These are phyloP conservation scores for Battus philenor DNA, from an alignment of 1,140 invertebrate species.

Conservation along the genomic window DNA sequence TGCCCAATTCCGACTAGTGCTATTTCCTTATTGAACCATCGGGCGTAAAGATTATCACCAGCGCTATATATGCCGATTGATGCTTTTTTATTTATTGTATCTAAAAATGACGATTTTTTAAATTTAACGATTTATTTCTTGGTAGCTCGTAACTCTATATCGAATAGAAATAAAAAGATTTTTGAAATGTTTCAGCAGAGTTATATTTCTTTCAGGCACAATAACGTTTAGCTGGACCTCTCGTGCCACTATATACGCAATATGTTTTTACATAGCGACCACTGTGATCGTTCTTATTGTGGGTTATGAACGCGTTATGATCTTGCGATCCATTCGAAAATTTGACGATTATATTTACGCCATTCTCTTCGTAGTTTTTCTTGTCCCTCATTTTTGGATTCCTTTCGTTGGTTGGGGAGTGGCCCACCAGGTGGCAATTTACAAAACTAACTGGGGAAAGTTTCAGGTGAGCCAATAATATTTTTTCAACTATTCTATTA, in stretches of 20 bases:
- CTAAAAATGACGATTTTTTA: too few species aligned
- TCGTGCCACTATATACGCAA: conserved; percentile 76
- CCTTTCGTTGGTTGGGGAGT: conserved; percentile 81
- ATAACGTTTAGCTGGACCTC: conserved; percentile 79
- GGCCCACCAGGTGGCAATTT: conserved; percentile 78
- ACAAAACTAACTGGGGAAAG: conserved; percentile 79
- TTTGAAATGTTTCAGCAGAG: too few species aligned
- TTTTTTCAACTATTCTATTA: too few species aligned
- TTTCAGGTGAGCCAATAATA: too few species aligned
- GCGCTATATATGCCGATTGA: too few species aligned
- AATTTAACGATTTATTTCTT: too few species aligned
- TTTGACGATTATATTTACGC: conserved; percentile 81
- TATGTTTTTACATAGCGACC: conserved; percentile 76
- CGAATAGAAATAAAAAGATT: too few species aligned
- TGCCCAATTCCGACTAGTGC: too few species aligned
- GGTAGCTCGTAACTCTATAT: too few species aligned
- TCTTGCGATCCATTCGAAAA: conserved; percentile 74
- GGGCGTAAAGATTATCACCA: too few species aligned
- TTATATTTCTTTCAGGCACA: conserved; percentile 45
- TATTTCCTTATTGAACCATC: too few species aligned
- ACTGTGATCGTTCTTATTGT: conserved; percentile 75
- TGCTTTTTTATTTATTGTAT: too few species aligned
- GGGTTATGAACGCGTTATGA: conserved; percentile 76
- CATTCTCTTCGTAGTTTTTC: conserved; percentile 78
- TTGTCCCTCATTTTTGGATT: conserved; percentile 80